Percentiles rank a stretch among this genome's conserved stretches.
phyloP scores from a whole-genome alignment of 2,797 vertebrate genomes.

The Saxicola maurus region DNA sequence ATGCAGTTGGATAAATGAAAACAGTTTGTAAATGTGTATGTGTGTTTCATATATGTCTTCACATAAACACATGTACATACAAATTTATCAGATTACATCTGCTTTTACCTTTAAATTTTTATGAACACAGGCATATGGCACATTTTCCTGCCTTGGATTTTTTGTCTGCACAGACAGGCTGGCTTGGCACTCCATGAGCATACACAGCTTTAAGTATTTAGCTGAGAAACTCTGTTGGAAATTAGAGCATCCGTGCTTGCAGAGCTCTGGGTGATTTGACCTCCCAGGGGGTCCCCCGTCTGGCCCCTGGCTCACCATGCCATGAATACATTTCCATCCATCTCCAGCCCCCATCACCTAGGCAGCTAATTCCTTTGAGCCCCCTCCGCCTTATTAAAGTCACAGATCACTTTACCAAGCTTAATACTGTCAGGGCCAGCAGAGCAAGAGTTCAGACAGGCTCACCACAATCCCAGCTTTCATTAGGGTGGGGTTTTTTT shows the following conservation, averaged over 20 bases:
- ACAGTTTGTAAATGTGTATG: slow-evolving; percentile 4
- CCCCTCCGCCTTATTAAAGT: slow-evolving; percentile 95
- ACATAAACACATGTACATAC: slow-evolving; percentile 56
- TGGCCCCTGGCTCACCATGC: slow-evolving; percentile 80
- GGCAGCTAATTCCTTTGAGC: slow-evolving; percentile 96
- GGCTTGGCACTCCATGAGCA: slow-evolving; percentile 65
- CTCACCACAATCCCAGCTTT: slow-evolving; percentile 67
- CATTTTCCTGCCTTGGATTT: slow-evolving; percentile 58
- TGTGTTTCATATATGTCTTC: slow-evolving; percentile 57
- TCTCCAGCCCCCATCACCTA: slow-evolving; percentile 87
- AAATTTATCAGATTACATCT: slow-evolving; percentile 73
- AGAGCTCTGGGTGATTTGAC: slow-evolving; percentile 84
- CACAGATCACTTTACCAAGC: slow-evolving; percentile 96
- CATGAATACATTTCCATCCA: slow-evolving; percentile 82
- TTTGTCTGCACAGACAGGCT: slow-evolving; percentile 64
- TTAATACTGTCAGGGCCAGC: slow-evolving; percentile 79
- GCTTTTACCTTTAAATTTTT: slow-evolving; percentile 80
- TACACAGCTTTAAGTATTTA: slow-evolving; percentile 77
- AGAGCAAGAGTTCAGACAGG: slow-evolving; percentile 75
- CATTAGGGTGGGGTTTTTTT: slow-evolving; percentile 51
- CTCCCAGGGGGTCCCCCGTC: slow-evolving; percentile 77
- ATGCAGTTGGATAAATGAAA: slow-evolving; percentile 43
- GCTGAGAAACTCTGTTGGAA: slow-evolving; percentile 71
- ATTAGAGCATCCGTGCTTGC: slow-evolving; percentile 70
- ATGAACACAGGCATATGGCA: slow-evolving; percentile 73